Percentiles rank a stretch among this genome's conserved stretches.
phyloP scores from a whole-genome alignment of 2,113 vertebrate genomes.

The Gallinago paraguaiae region DNA sequence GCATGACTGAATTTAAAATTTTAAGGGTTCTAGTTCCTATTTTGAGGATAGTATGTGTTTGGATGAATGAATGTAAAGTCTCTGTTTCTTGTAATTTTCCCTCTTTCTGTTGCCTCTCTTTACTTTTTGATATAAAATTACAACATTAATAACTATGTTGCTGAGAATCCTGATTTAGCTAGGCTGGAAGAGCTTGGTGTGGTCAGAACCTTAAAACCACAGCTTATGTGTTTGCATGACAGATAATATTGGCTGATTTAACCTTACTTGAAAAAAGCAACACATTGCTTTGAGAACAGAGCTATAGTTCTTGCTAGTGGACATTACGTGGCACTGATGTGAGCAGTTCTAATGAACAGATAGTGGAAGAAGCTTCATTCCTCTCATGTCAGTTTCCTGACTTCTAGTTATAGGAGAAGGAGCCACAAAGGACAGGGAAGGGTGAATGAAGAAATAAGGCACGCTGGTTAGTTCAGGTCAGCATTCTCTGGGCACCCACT shows the following conservation, averaged over 20 bases:
- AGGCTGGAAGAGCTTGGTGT: not conserved
- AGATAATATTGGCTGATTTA: not conserved
- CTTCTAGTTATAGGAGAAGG: not conserved
- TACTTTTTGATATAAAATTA: not conserved
- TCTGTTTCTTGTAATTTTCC: not conserved
- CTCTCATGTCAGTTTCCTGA: accelerated
- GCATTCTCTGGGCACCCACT: not conserved
- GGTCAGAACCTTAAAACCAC: not conserved
- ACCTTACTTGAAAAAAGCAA: not conserved
- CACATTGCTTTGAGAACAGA: not conserved
- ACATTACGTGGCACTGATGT: not conserved
- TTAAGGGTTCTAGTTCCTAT: not conserved
- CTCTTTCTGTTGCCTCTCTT: not conserved
- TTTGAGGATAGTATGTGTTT: not conserved
- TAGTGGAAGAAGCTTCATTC: not conserved
- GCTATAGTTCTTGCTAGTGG: not conserved
- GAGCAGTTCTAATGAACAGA: not conserved
- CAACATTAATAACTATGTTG: not conserved
- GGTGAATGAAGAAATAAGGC: not conserved
- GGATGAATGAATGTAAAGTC: not conserved
- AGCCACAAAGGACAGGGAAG: not conserved
- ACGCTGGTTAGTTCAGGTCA: not conserved
- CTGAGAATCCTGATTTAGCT: not conserved
- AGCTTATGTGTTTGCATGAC: not conserved
- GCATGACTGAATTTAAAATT: not conserved